These are phyloP conservation scores for Heliconius ethilla DNA, from an alignment of 2,888 invertebrate species.

Conservation along the genomic window DNA sequence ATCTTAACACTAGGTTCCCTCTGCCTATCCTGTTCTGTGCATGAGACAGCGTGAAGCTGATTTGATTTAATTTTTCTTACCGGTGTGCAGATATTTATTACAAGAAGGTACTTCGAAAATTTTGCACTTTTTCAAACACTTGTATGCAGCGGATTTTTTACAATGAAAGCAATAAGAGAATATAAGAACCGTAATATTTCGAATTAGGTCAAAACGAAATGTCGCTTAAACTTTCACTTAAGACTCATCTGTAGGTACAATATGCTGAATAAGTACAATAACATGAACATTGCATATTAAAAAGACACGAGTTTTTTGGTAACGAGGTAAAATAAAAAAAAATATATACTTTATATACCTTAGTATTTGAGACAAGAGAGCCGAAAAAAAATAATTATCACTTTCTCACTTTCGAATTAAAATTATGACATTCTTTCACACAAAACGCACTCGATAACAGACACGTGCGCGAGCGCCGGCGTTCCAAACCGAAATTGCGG, in stretches of 20 bases:
- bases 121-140: not conserved
- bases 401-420: conserved; percentile 30
- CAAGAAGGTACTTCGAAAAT: not conserved
- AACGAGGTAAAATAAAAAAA: not conserved
- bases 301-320: not conserved
- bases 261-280: conserved; percentile 18
- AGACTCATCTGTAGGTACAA: conserved; percentile 15
- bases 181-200: not conserved
- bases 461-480: conserved; percentile 45
- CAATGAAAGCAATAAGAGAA: conserved; percentile 11
- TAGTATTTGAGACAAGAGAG: not conserved
- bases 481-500: conserved; percentile 46
- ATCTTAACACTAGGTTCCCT: too few species aligned
- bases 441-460: conserved; percentile 7
- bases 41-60: too few species aligned
- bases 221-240: conserved; percentile 31
- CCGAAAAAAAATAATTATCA: not conserved
- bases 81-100: not conserved
- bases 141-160: conserved; percentile 9
- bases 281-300: conserved; percentile 10
- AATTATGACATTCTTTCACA: conserved; percentile 28
- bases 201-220: conserved; percentile 28
- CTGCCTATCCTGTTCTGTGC: too few species aligned
- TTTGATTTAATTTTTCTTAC: too few species aligned
- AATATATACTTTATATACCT: not conserved